Evolutionary conservation across 2,113 vertebrate genomes (phyloP).

Genomic region (Alethe diademata): DNA sequence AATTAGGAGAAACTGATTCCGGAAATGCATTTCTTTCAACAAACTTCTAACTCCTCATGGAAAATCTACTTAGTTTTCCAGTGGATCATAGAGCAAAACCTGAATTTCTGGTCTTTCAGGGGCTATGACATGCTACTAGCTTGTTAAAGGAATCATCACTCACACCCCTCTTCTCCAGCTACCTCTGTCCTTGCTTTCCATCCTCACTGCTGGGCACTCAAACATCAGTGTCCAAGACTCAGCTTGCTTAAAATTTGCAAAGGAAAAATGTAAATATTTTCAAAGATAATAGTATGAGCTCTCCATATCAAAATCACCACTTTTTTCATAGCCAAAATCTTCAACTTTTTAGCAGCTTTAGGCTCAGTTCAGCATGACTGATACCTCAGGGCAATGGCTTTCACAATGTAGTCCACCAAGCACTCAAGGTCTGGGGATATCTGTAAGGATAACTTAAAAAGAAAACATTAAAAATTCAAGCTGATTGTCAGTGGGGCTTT

Average conservation of each 20-base stretch:
- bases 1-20: not conserved
- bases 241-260: not conserved
- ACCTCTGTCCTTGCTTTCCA: not conserved
- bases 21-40: not conserved
- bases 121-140: not conserved
- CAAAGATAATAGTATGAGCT: not conserved
- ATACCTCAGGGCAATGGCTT: not conserved
- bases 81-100: not conserved
- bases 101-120: not conserved
- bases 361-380: not conserved
- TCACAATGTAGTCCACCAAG: not conserved
- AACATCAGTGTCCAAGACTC: not conserved
- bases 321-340: not conserved
- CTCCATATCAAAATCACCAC: not conserved
- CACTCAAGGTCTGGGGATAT: not conserved
- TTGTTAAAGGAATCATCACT: not conserved
- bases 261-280: not conserved
- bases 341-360: not conserved
- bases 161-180: rapidly evolving
- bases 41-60: not conserved
- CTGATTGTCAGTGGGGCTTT: slow-evolving; percentile 2
- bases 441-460: not conserved
- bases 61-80: not conserved
- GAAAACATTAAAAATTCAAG: slow-evolving; percentile 27
- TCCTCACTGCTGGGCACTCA: not conserved